Evolutionary conservation across 1,140 invertebrate genomes (phyloP), one percentile per base, ranked within the genome.

Genomic region (Coboldia fuscipes): DNA sequence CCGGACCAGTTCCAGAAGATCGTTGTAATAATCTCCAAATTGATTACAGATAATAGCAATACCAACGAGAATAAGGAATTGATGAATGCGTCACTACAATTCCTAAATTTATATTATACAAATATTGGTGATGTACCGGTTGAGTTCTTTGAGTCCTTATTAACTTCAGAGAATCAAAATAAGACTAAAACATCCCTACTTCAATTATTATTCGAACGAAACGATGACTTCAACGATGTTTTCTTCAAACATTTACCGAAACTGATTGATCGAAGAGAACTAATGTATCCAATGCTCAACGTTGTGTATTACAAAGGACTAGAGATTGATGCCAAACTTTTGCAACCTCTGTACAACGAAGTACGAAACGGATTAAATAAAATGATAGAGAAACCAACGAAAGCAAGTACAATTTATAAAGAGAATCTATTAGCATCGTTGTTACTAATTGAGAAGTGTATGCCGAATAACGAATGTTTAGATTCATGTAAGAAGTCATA

Each of bases 341-440:
- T 70, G 10, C 40, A 51, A 27, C 54, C 41, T 18, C 54, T 70
- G 40, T 71, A 63, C 46, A 50, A 61, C 22, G 57, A 62, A 39
- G 64, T 68, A 35, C 66, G 68, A 46, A 50, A 56, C 13, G 65
- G 63, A 39, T 61, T 71, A 21, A 46, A 55, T 33, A 71, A 70
- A 49, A 55, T 62, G 33, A 51, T 71, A 13, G 63, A 67, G 42
- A 71, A 70, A 43, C 68, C 69, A 1, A 65, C 68, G 34, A 72
- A 71, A 56, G 66, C 63, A 1, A 63, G 65, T 0, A 60, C 68
- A 40, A 61, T 71, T 30, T 70, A 70, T 36, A 44, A 61, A 18
- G 57, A 58, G 37, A 57, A 60, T 38, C 57, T 61, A 18, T 45
- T 53, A 33, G 55, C 62, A 22, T 56, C 69, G 20, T 53, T 50